These are phyloP conservation scores for Sarcophaga peregrina DNA, from an alignment of 1,140 invertebrate species.

Conservation along the genomic window DNA sequence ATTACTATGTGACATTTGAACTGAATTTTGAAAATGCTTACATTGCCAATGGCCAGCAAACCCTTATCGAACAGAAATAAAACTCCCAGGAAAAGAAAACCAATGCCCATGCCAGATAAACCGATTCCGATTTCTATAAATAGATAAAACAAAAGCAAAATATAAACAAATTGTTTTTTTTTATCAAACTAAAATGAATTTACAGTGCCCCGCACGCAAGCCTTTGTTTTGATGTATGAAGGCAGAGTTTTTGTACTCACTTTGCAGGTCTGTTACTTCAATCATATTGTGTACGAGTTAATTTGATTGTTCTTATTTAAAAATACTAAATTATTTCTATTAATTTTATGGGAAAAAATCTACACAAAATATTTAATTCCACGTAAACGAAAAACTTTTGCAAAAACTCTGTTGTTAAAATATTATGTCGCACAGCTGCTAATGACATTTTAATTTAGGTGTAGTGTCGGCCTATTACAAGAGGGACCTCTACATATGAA, in stretches of 20 bases:
- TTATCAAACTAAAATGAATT: constrained; percentile 72
- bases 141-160: constrained; percentile 43
- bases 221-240: background rate
- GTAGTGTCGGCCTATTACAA: background rate
- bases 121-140: constrained; percentile 96
- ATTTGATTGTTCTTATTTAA: background rate
- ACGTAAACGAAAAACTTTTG: constrained; percentile 38
- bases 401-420: background rate
- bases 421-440: constrained; percentile 24
- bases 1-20: background rate
- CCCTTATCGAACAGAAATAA: constrained; percentile 97
- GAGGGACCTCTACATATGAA: no score
- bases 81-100: constrained; percentile 95
- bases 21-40: constrained; percentile 69
- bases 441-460: constrained; percentile 3
- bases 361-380: constrained; percentile 2
- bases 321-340: background rate
- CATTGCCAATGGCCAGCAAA: constrained; percentile 97
- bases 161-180: constrained; percentile 65
- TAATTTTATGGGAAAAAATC: background rate
- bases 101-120: constrained; percentile 93
- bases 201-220: constrained; percentile 42
- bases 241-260: constrained; percentile 68
- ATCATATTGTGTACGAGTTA: constrained; percentile 70
- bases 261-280: constrained; percentile 79